Evolutionary conservation across 2,797 vertebrate genomes (phyloP).

Genomic region (Columba guinea): DNA sequence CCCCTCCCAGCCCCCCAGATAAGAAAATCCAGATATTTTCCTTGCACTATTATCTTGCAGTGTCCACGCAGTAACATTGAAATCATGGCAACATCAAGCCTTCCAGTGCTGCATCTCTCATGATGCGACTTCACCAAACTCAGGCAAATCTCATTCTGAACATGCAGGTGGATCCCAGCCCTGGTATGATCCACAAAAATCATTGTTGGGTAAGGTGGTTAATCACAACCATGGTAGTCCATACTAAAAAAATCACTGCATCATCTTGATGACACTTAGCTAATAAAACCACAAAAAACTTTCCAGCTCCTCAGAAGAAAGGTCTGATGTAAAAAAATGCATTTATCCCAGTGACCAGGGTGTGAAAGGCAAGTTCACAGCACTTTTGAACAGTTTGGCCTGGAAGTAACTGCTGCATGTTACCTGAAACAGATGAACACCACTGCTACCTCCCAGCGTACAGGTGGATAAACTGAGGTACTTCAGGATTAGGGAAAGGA

Average conservation of each 20-base stretch:
- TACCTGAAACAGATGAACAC: background rate
- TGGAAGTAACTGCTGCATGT: background rate
- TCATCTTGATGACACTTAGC: background rate
- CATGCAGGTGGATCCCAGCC: background rate
- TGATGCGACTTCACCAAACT: background rate
- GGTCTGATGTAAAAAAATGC: background rate
- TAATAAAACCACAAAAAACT: background rate
- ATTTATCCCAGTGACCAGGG: background rate
- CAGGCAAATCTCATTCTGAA: background rate
- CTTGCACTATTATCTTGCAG: background rate
- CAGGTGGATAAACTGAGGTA: background rate
- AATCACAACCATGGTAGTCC: background rate
- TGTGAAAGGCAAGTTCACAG: background rate
- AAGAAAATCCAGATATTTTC: constrained; percentile 14
- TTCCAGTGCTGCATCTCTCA: background rate
- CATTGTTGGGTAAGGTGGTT: background rate
- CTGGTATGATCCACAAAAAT: background rate
- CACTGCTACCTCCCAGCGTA: accelerated
- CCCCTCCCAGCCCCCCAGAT: background rate
- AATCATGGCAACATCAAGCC: background rate
- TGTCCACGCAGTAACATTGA: background rate
- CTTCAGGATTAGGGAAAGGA: background rate
- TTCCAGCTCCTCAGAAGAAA: background rate
- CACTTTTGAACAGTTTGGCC: background rate
- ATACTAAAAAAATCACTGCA: background rate